Conservation (phyloP, 2,888 invertebrate species). For the Arctia plantaginis region DNA sequence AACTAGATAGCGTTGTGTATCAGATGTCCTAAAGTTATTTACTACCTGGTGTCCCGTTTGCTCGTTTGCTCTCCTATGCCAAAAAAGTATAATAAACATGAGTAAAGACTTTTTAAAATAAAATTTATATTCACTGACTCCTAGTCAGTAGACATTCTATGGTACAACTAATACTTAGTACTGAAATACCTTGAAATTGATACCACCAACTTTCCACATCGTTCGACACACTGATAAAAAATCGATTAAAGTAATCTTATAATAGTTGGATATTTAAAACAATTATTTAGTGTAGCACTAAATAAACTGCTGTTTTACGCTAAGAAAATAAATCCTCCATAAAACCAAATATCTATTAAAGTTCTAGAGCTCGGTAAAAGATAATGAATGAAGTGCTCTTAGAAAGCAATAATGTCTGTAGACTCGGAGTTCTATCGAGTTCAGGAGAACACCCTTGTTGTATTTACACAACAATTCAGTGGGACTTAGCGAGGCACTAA, state of each 20-base stretch:
- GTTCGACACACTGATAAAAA: background rate
- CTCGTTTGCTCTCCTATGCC: no score
- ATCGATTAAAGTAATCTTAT: background rate
- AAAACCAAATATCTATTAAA: conserved; percentile 44
- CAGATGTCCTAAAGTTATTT: no score
- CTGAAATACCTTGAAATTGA: background rate
- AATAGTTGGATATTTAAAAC: background rate
- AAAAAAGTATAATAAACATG: no score
- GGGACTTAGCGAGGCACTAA: conserved; percentile 49
- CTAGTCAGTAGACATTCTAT: no score
- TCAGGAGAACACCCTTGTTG: conserved; percentile 54
- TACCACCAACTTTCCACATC: background rate
- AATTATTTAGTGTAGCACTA: background rate
- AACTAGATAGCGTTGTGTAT: no score
- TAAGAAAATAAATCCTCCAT: conserved; percentile 1
- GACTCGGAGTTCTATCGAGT: conserved; percentile 56
- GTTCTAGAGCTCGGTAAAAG: conserved; percentile 42
- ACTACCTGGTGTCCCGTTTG: no score
- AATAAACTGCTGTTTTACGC: background rate
- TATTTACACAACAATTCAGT: conserved; percentile 67
- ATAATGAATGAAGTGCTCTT: conserved; percentile 65
- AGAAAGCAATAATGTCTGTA: conserved; percentile 64
- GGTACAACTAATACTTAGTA: no score
- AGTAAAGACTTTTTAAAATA: no score
- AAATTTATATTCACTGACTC: no score